Evolutionary conservation across 2,888 invertebrate genomes (phyloP), one percentile per base, ranked within the genome.

Genomic region (Eilema griseolum): DNA sequence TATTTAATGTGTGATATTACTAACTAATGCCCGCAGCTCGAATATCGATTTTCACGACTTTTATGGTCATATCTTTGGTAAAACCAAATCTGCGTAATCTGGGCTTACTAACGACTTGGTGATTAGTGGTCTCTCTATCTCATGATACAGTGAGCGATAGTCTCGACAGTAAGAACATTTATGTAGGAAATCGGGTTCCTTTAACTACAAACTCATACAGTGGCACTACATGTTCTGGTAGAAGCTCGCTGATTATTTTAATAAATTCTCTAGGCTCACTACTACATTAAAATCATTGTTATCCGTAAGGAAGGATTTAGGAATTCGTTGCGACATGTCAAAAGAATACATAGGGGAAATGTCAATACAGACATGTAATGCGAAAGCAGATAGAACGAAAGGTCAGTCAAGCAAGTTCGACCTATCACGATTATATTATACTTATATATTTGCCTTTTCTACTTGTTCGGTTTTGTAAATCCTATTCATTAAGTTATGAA

Each of bases 311-410:
- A 26, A 46, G 24, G 1, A 57, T 10, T 66, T 33, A 31, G 20
- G 20, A 57, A 37, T 65, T 24, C 23, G 23, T 61, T 65, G 61
- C 52, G 37, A 73, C 59, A 73, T 70, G 67, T 73, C 72, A 71
- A 71, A 72, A 69, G 61, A 66, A 73, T 72, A 61, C 67, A 26
- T 59, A 62, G 11, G 46, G 64, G 73, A 56, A 74, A 73, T 79
- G 73, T 75, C 71, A 65, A 73, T 76, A 71, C 71, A 69, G 67
- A 74, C 75, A 41, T 66, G 72, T 72, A 74, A 79, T 71, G 41
- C 65, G 81, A 81, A 81, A 81, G 81, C 74, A 70, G 67, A 74
- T 57, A 59, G 69, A 72, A 79, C 63, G 71, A 81, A 79, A 81
- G 81, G 81, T 81, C 71, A 52, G 46, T 67, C 70, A 77, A 79